Evolutionary conservation across 2,797 vertebrate genomes (phyloP), one percentile per base, ranked within the genome.

Genomic region (Danio aesculapii): DNA sequence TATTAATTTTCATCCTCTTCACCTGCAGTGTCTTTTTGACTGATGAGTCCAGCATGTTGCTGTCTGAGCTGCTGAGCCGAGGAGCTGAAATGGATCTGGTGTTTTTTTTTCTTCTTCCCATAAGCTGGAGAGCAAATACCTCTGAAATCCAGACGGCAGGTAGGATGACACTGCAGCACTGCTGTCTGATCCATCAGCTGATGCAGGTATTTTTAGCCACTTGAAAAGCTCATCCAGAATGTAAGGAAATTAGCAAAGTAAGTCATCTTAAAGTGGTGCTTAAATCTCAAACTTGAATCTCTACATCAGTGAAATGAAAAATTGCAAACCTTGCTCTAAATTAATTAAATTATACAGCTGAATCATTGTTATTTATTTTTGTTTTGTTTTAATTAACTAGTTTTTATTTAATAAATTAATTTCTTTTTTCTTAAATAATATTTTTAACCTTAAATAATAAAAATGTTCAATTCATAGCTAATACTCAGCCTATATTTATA

Each of bases 201-300:
- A 79, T 80, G 69, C n/a, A 55, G 30, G 14, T 77, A 74, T 79
- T 81, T 82, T 61, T 75, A 74, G 46, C 7, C 17, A 19, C 6
- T n/a, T 57, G 62, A 50, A 63, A 77, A 41, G 50, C 53, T 74
- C 62, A 74, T 21, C 13, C 46, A 67, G 41, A 70, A 62, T 64
- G 53, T 17, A 73, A 73, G 17, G 30, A 74, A 41, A 74, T 50
- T 11, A 61, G 66, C 39, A 30, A 75, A n/a, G 59, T 53, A 68
- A 73, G 19, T 83, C 73, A 53, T 63, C 52, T 57, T 46, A 77
- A 46, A 13, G 2, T 62, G 30, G 41, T 39, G 39, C 41, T 16
- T 30, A 16, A 77, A 16, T 30, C 46, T 58, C 58, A 19, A 17
- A 12, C 9, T 47, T 12, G 6, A 55, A 71, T 3, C 30, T 30